Conservation (phyloP, 2,888 invertebrate genomes). For the Mystacides longicornis region DNA sequence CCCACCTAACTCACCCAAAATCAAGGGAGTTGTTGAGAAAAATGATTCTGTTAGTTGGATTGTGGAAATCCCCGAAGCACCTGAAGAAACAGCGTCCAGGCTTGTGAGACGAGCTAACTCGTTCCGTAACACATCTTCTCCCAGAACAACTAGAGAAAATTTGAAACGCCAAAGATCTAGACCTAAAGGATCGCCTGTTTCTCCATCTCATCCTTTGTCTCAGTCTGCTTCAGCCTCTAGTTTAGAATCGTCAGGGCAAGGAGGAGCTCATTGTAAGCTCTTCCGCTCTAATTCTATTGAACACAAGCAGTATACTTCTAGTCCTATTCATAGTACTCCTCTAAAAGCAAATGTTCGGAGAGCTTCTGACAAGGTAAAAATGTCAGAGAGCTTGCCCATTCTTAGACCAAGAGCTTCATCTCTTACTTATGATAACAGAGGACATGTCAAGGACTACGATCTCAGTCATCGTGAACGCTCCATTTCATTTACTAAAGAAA, state of each 20-base stretch:
- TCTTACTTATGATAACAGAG: slow-evolving; percentile 27
- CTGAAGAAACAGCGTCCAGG: slow-evolving; percentile 63
- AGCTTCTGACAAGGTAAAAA: neutral
- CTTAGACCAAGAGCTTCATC: slow-evolving; percentile 22
- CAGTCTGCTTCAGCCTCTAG: slow-evolving; percentile 24
- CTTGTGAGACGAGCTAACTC: slow-evolving; percentile 60
- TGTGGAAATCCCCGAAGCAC: slow-evolving; percentile 68
- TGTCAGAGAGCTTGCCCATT: slow-evolving; percentile 14
- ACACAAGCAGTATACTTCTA: slow-evolving; percentile 22
- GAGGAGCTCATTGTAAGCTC: slow-evolving; percentile 21
- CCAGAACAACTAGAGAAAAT: slow-evolving; percentile 27
- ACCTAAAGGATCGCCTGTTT: slow-evolving; percentile 37
- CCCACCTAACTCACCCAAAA: slow-evolving; percentile 62
- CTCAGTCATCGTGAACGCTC: slow-evolving; percentile 7
- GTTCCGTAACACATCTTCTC: slow-evolving; percentile 49
- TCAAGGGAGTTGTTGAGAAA: slow-evolving; percentile 78
- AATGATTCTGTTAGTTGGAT: slow-evolving; percentile 84
- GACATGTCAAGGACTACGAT: neutral
- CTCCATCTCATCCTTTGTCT: slow-evolving; percentile 31
- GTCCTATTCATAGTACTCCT: slow-evolving; percentile 18
- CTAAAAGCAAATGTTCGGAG: slow-evolving; percentile 15
- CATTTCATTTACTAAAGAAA: slow-evolving; percentile 13
- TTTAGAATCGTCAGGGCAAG: slow-evolving; percentile 17
- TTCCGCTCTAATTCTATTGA: slow-evolving; percentile 24
- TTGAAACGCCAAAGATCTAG: slow-evolving; percentile 39